These are phyloP conservation scores for Tenodera sinensis DNA, from an alignment of 2,888 invertebrate genomes.

Conservation along the genomic window DNA sequence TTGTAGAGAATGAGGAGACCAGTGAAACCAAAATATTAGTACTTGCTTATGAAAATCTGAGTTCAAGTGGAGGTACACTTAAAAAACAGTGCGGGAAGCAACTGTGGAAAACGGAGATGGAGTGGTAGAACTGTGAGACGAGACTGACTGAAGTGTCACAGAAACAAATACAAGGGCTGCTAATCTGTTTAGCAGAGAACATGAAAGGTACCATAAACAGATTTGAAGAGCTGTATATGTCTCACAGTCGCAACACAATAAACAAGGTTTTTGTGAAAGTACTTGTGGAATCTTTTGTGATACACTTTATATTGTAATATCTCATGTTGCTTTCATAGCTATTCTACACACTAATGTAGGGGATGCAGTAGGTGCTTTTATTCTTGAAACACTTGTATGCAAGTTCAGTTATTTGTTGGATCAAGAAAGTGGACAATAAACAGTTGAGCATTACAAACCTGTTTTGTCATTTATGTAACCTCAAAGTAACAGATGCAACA, in stretches of 20 bases:
- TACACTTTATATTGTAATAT: not conserved
- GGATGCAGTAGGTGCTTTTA: not conserved
- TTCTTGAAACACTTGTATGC: not conserved
- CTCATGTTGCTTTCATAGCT: not conserved
- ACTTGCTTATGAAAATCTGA: not conserved
- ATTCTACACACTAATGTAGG: not conserved
- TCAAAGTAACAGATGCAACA: not conserved
- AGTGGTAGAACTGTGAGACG: not conserved
- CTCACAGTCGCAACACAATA: not conserved
- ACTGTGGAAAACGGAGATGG: not conserved
- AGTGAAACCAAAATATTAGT: not conserved
- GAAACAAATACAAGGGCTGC: not conserved
- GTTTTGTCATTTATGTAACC: not conserved
- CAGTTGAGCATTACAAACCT: not conserved
- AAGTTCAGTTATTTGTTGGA: not conserved
- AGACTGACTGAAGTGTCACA: not conserved
- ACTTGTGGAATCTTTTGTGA: not conserved
- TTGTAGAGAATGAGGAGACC: not conserved
- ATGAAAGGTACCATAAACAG: not conserved
- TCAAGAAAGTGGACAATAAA: not conserved
- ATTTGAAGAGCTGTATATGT: not conserved
- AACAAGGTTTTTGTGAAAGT: not conserved
- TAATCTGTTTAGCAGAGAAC: not conserved
- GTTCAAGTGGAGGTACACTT: not conserved
- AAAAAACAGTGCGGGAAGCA: not conserved